These are phyloP conservation scores for Drosophila baimaii DNA, from an alignment of 1,140 invertebrate species.

Conservation along the genomic window DNA sequence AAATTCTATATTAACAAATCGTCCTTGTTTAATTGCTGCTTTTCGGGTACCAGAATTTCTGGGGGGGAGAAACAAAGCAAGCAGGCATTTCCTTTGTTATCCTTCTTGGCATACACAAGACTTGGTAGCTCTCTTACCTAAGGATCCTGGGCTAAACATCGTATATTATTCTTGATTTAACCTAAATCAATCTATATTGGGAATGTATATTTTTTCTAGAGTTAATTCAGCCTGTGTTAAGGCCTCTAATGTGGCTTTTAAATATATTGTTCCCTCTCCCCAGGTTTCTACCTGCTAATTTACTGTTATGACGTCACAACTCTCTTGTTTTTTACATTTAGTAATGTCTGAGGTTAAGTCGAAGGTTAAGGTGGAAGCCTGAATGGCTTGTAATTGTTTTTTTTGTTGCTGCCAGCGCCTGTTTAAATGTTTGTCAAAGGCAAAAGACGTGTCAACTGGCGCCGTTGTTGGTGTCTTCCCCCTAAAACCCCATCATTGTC, in stretches of 20 bases:
- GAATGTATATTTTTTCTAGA: no score
- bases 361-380: constrained; percentile 51
- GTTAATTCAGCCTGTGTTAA: no score
- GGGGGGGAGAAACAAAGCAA: no score
- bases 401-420: constrained; percentile 53
- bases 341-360: constrained; percentile 24
- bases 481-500: not conserved
- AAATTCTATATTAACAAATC: constrained; percentile 1
- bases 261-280: no score
- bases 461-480: constrained; percentile 45
- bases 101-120: no score
- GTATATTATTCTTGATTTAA: no score
- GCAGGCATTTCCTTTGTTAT: rapidly evolving
- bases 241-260: no score
- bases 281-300: constrained; percentile 42
- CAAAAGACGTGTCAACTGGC: constrained; percentile 72
- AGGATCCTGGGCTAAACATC: no score
- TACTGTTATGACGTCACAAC: constrained; percentile 72
- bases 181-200: no score
- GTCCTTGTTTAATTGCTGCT: constrained; percentile 9
- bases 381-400: constrained; percentile 74
- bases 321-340: constrained; percentile 3
- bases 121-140: no score
- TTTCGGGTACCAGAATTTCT: no score
- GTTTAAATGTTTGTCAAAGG: constrained; percentile 75